phyloP scores from a whole-genome alignment of 2,888 invertebrate genomes.

The Coleophora deauratella region DNA sequence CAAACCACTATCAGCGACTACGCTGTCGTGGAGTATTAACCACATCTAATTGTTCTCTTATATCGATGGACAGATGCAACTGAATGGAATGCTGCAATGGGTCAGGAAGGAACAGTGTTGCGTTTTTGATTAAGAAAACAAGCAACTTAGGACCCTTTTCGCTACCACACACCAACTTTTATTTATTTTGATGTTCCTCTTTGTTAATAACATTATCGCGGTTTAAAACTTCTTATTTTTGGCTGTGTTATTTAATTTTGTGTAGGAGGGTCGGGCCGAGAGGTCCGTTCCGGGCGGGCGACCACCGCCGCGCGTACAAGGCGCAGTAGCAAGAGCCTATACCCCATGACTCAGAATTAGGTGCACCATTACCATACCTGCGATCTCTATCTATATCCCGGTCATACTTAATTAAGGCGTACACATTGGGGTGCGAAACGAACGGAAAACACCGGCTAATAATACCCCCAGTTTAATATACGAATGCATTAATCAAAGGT shows the following conservation, averaged over 20 bases:
- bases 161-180: no score
- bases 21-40: no score
- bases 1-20: no score
- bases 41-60: no score
- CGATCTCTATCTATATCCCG: constrained; percentile 48
- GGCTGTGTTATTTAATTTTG: neutral
- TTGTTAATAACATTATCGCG: no score
- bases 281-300: constrained; percentile 36
- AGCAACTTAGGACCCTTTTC: no score
- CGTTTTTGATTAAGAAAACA: no score
- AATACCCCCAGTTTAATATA: constrained; percentile 27
- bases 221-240: no score
- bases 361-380: constrained; percentile 43
- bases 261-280: constrained; percentile 8
- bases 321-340: constrained; percentile 35
- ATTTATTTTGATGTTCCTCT: no score
- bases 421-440: constrained; percentile 49
- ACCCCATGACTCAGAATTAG: constrained; percentile 51
- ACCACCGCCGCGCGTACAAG: constrained; percentile 18
- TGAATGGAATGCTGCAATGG: no score
- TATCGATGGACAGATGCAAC: no score
- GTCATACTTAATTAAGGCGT: constrained; percentile 51
- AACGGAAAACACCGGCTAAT: constrained; percentile 39
- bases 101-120: no score
- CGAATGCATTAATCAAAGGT: constrained; percentile 21